phyloP scores from a whole-genome alignment of 1,140 invertebrate species.

The Drosophila subobscura region DNA sequence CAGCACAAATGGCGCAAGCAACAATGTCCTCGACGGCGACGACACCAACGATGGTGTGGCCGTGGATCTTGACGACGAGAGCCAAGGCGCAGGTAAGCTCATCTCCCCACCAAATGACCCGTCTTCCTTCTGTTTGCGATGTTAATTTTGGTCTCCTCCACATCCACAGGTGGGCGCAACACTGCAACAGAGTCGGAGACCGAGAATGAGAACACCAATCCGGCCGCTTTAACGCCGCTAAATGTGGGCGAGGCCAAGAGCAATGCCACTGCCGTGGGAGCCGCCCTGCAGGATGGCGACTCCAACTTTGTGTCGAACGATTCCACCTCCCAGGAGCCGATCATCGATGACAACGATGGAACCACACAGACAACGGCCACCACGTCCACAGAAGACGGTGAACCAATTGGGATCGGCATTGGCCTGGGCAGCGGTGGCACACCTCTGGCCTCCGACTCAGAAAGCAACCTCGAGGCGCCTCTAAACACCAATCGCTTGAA shows the following conservation, averaged over 20 bases:
- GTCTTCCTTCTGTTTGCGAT: background rate
- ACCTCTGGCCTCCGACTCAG: constrained; percentile 73
- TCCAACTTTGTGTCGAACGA: constrained; percentile 82
- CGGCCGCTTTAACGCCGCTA: constrained; percentile 51
- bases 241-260: constrained; percentile 70
- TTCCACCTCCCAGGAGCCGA: constrained; percentile 81
- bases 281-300: constrained; percentile 73
- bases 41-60: constrained; percentile 79
- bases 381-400: constrained; percentile 76
- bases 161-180: constrained; percentile 85
- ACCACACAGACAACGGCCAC: constrained; percentile 83
- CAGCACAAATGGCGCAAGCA: constrained; percentile 60
- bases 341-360: constrained; percentile 72
- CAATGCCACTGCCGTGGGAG: constrained; percentile 43
- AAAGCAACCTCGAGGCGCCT: constrained; percentile 86
- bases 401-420: constrained; percentile 33
- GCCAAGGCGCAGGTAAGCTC: constrained; percentile 84
- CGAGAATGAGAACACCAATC: constrained; percentile 83
- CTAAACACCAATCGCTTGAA: constrained; percentile 80
- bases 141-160: constrained; percentile 13
- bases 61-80: constrained; percentile 82
- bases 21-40: constrained; percentile 62
- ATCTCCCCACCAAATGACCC: background rate
- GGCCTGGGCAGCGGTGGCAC: constrained; percentile 36
- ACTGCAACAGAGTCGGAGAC: constrained; percentile 84